A percentile compares a stretch with the other conserved stretches of the same genome.
These are phyloP conservation scores for Aleiodes leptofemur DNA, from an alignment of 2,888 invertebrate species.

Conservation along the genomic window DNA sequence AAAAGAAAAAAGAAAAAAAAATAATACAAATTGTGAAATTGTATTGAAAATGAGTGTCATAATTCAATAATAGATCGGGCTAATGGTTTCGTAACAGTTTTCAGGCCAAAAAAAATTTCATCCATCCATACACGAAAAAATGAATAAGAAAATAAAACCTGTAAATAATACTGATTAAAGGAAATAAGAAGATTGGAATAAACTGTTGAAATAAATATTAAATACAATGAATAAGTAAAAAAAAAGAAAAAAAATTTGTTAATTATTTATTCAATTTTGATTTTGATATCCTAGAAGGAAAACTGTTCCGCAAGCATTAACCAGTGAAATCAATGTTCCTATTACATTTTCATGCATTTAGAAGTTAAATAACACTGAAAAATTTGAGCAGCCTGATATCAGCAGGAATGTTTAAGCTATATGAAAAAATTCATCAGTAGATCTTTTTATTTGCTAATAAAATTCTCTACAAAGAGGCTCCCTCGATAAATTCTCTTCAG, in stretches of 20 bases:
- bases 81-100: conserved; percentile 74
- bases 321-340: conserved; percentile 81
- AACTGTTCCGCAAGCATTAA: conserved; percentile 75
- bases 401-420: too few relatives aligned
- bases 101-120: conserved; percentile 64
- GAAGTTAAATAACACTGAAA: too few relatives aligned
- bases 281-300: conserved; percentile 63
- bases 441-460: too few relatives aligned
- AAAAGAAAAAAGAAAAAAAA: conserved; percentile 58
- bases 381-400: too few relatives aligned
- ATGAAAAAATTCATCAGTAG: too few relatives aligned
- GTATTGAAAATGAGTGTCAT: conserved; percentile 75
- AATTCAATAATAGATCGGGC: conserved; percentile 74
- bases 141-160: conserved; percentile 8
- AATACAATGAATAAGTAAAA: conserved; percentile 35
- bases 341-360: too few relatives aligned
- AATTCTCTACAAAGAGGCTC: too few relatives aligned
- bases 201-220: conserved; percentile 52
- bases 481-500: too few relatives aligned
- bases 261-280: conserved; percentile 6
- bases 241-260: conserved; percentile 25
- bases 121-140: conserved; percentile 46
- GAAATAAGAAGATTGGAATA: conserved; percentile 46
- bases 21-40: conserved; percentile 66
- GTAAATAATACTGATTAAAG: conserved; percentile 41